Base-by-base conservation (phyloP, 1,140 invertebrate species). In the Piezodorus guildinii region DNA sequence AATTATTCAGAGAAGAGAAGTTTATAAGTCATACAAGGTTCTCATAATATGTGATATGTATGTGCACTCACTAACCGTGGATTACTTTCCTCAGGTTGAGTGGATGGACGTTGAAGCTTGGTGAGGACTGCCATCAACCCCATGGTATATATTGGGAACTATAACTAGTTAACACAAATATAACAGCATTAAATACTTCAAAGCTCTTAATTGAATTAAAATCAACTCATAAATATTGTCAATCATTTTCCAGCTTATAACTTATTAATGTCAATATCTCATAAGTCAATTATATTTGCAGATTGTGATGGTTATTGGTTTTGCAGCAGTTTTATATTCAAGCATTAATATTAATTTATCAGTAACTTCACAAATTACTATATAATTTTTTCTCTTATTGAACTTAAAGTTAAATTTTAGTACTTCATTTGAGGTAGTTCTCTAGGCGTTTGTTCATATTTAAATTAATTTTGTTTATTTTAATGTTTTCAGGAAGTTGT, bases 401-500 rank as follows among this genome's bases (percentile, higher is more conserved):
- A 6, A 10, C 6, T 1, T 39, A 10, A 39, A 39, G 12, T 10
- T 39, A 39, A 30, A 39, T 6, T 39, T 10, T 12, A 39, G 34
- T 39, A 39, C 34, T 39, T 39, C 34, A 39, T 39, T 39, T 39
- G 34, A 39, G 34, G 34, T 39, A 39, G 34, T 39, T 39, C 34
- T 39, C 12, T 10, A 39, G 34, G 12, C 34, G 4, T 10, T 14
- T 23, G 23, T 56, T 56, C 15, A 23, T 23, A 25, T 23, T 23
- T 10, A 3, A 23, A 23, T 5, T 56, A 56, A 56, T 25, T 56
- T 25, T 21, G 5, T 25, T 54, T 71, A 69, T 74, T 74, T 77
- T 76, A 75, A 75, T 77, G 72, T 78, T 90, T 86, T 71, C 85
- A 96, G 94, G 81, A 97, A 97, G 85, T 84, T 97, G 69, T 97